Base-by-base conservation (phyloP, 2,888 invertebrate genomes). In the Troides helena region DNA sequence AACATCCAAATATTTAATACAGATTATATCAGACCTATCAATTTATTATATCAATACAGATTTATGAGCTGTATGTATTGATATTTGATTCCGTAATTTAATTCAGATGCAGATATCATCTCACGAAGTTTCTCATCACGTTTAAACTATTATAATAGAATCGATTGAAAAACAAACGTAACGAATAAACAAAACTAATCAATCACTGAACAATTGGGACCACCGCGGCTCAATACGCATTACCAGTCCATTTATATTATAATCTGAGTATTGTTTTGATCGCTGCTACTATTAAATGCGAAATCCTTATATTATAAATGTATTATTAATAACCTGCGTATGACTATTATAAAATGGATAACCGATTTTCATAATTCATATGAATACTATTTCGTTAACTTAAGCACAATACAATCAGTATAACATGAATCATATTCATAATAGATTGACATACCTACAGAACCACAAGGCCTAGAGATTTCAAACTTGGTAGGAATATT, bases 211-310 rank as follows among this genome's bases (percentile, higher is more conserved):
- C 57, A 67, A 63, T 64, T 30, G 67, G 64, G 70, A 70, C 70
- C 70, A 76, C 73, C 75, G 70, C 75, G 76, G 56, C 25, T 62
- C 81, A 82, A 77, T 77, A 72, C 74, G 75, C 77, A 75, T 82
- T 82, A 81, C 78, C 80, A 83, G 83, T 80, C 76, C 77, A 87
- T 88, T 86, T 82, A 80, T 80, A 81, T 83, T 80, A 85, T 81
- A 82, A 87, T 86, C 80, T 79, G 76, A 79, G 78, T 78, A 80
- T 85, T 79, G 81, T 79, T 72, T 73, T 36, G 67, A 67, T 68
- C 25, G 59, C 61, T 25, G 12, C 12, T 6, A n/a, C 57, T 58
- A 12, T 10, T 58, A 58, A 58, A 23, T 25, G 57, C 53, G 53
- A 46, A 46, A 14, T 53, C n/a, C 18, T n/a, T 53, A 53, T 53